Evolutionary conservation across 2,113 vertebrate species (phyloP).

Genomic region (Ivindomyrus marchei): DNA sequence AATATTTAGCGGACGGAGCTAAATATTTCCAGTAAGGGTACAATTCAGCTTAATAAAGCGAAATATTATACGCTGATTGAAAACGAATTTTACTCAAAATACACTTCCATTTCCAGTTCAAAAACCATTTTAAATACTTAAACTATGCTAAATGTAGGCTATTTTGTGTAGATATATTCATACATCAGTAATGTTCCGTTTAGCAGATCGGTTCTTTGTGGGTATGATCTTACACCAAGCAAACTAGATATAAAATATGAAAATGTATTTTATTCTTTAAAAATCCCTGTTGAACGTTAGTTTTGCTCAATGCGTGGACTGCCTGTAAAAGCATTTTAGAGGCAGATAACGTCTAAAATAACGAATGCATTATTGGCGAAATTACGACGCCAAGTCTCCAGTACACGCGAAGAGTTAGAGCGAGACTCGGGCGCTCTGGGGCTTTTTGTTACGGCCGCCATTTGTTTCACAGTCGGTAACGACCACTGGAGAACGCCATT

Average conservation of each 20-base stretch:
- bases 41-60: not conserved
- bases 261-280: not conserved
- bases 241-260: not conserved
- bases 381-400: not conserved
- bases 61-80: not conserved
- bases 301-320: not conserved
- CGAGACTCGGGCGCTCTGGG: not conserved
- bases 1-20: not conserved
- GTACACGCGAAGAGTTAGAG: not conserved
- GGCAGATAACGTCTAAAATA: not conserved
- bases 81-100: not conserved
- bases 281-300: not conserved
- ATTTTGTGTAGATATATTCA: not conserved
- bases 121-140: not conserved
- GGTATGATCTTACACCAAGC: not conserved
- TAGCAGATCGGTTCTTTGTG: not conserved
- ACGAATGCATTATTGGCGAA: not conserved
- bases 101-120: not conserved
- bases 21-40: not conserved
- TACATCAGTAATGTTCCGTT: not conserved
- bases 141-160: not conserved
- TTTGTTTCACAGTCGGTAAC: slow-evolving; percentile 56
- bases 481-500: slow-evolving; percentile 54
- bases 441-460: slow-evolving; percentile 50
- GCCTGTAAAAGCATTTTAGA: not conserved